Conservation (phyloP, 1,140 invertebrate genomes). For the Lepidostoma basale region DNA sequence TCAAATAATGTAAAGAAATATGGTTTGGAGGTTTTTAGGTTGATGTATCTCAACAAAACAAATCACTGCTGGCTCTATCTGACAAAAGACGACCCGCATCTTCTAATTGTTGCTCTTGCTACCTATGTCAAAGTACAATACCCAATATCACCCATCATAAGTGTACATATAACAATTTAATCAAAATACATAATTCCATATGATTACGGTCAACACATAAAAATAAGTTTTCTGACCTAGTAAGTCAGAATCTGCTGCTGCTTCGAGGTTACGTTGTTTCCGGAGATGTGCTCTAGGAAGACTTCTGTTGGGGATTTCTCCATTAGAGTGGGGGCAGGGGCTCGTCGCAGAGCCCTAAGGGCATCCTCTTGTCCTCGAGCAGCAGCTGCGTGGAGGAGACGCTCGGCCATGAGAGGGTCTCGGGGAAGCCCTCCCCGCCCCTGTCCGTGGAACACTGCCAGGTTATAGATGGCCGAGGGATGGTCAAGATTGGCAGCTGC, state of each 20-base stretch:
- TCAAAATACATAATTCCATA: no score
- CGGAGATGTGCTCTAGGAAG: constrained; percentile 33
- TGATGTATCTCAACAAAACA: no score
- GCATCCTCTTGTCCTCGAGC: constrained; percentile 65
- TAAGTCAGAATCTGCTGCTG: not conserved
- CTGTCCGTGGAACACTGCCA: constrained; percentile 68
- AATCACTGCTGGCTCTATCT: no score
- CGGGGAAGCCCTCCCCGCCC: constrained; percentile 62
- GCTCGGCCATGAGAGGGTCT: constrained; percentile 56
- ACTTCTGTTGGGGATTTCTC: constrained; percentile 22
- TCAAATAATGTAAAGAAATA: no score
- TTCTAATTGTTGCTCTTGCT: no score
- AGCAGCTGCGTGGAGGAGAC: constrained; percentile 63
- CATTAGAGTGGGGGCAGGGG: not conserved
- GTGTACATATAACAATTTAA: no score
- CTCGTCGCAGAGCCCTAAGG: not conserved
- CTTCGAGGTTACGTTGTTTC: not conserved
- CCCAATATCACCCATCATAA: no score
- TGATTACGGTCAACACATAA: no score
- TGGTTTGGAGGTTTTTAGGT: no score
- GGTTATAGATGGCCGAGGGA: constrained; percentile 67
- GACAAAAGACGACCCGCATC: no score
- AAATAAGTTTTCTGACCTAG: no score
- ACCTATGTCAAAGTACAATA: no score
- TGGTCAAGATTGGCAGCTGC: constrained; percentile 64